Conservation (phyloP, 2,888 invertebrate genomes). For the Tetragnatha montana region DNA sequence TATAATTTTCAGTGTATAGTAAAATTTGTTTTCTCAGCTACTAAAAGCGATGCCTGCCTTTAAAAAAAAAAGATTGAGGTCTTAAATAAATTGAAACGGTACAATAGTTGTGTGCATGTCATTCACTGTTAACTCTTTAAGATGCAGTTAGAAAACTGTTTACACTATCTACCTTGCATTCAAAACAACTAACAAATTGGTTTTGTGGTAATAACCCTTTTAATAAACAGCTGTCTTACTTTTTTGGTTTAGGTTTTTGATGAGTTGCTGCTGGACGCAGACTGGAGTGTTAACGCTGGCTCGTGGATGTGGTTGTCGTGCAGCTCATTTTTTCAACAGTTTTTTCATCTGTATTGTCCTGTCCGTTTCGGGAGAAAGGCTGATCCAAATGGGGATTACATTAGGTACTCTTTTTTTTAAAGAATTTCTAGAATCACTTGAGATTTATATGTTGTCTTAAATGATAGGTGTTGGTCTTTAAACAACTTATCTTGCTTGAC, state of each 20-base stretch:
- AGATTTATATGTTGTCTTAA: background rate
- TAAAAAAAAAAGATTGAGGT: too few relatives aligned
- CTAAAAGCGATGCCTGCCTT: too few relatives aligned
- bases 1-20: too few relatives aligned
- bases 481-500: background rate
- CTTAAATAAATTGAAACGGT: too few relatives aligned
- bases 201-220: background rate
- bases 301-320: conserved; percentile 94
- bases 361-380: conserved; percentile 88
- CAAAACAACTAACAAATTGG: too few relatives aligned
- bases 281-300: conserved; percentile 91
- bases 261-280: conserved; percentile 87
- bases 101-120: too few relatives aligned
- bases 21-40: too few relatives aligned
- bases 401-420: conserved; percentile 83
- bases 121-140: too few relatives aligned
- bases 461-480: background rate
- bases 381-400: conserved; percentile 91
- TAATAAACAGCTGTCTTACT: background rate
- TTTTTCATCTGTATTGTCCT: conserved; percentile 90
- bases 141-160: too few relatives aligned
- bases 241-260: conserved; percentile 84
- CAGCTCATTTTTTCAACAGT: conserved; percentile 91
- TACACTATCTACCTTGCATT: too few relatives aligned
- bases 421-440: background rate